Percentiles rank a stretch among this genome's conserved stretches.
Conservation (phyloP, 2,888 invertebrate genomes). For the Gymnocheta viridis region DNA sequence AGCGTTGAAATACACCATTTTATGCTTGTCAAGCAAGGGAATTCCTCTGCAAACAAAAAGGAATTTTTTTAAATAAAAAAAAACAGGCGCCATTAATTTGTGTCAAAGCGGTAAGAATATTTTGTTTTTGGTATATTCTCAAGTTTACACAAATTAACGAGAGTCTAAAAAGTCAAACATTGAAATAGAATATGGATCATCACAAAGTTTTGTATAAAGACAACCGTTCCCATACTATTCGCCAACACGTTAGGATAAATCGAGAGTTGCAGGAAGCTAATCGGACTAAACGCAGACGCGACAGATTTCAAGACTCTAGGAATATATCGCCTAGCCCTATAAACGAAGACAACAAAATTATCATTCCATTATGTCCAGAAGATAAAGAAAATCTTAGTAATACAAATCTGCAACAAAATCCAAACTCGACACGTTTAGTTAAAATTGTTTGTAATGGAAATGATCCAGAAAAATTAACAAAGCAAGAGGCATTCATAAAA, state of each 20-base stretch:
- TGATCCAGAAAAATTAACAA: constrained; percentile 50
- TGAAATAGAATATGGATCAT: constrained; percentile 60
- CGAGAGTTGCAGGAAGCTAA: constrained; percentile 71
- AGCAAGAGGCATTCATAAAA: constrained; percentile 69
- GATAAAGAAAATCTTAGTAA: constrained; percentile 24
- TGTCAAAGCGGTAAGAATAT: not conserved
- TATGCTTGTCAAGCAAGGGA: constrained; percentile 20
- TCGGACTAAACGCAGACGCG: constrained; percentile 72
- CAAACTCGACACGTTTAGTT: constrained; percentile 46
- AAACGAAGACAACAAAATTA: not conserved
- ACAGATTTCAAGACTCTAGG: constrained; percentile 72
- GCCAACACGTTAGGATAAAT: constrained; percentile 69
- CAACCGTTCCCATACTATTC: constrained; percentile 54
- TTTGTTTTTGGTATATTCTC: not conserved
- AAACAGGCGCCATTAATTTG: constrained; percentile 19
- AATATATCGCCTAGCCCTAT: constrained; percentile 72
- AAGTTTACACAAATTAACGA: not conserved
- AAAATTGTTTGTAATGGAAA: constrained; percentile 45
- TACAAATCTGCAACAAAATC: not conserved
- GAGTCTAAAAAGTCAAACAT: not conserved
- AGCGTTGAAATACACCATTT: not conserved
- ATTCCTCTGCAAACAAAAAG: constrained; percentile 16
- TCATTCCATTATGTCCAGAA: not conserved
- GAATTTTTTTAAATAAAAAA: constrained; percentile 6
- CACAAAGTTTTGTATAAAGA: constrained; percentile 67